Evolutionary conservation across 2,113 vertebrate species (phyloP).

Genomic region (Nettapus auritus): DNA sequence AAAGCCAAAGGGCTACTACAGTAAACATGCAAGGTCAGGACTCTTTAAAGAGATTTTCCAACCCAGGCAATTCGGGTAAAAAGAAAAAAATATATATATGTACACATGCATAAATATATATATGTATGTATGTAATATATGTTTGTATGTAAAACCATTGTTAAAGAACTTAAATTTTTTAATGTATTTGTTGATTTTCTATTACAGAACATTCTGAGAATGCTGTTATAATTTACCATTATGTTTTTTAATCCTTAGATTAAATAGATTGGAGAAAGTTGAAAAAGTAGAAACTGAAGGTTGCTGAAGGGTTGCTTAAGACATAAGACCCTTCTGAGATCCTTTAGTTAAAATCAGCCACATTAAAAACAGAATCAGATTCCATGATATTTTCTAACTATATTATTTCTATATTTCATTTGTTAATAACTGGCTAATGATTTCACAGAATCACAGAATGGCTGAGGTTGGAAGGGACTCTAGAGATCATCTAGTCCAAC

Average conservation of each 20-base stretch:
- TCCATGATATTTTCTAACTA: background rate
- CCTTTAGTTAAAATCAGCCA: background rate
- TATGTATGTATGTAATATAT: background rate
- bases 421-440: background rate
- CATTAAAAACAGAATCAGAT: background rate
- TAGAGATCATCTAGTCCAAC: too few species aligned
- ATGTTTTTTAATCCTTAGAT: background rate
- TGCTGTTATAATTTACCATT: background rate
- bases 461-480: too few species aligned
- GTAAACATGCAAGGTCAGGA: background rate
- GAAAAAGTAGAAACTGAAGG: background rate
- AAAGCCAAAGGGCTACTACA: background rate
- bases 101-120: background rate
- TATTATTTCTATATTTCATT: background rate
- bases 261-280: background rate
- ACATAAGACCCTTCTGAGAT: background rate
- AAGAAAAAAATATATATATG: background rate
- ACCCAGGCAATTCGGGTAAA: background rate
- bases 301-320: background rate
- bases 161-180: background rate
- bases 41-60: background rate
- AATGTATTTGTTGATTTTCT: background rate
- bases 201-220: background rate
- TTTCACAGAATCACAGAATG: too few species aligned
- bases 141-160: background rate